Percentiles rank a stretch among this genome's conserved stretches.
Evolutionary conservation across 1,140 invertebrate genomes (phyloP).

Genomic region (Drosophila sucinea): DNA sequence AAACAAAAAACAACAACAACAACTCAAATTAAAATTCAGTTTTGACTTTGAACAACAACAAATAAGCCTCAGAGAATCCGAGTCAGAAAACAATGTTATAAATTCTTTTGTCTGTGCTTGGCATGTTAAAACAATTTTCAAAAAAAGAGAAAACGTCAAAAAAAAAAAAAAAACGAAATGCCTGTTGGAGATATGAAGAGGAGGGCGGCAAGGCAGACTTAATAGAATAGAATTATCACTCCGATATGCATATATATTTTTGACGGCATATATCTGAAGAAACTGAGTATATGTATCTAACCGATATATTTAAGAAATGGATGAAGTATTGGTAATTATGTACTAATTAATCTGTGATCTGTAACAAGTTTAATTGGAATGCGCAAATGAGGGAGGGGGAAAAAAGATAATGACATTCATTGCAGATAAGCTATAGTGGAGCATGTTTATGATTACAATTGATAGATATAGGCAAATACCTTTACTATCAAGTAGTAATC

Average conservation of each 20-base stretch:
- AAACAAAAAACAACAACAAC: conserved; percentile 47
- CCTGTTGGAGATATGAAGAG: not conserved
- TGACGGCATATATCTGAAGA: too few relatives aligned
- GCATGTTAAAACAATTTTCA: conserved; percentile 70
- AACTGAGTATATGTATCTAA: too few relatives aligned
- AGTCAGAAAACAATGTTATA: conserved; percentile 65
- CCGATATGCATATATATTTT: too few relatives aligned
- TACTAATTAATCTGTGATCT: too few relatives aligned
- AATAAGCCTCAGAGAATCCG: conserved; percentile 36
- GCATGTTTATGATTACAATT: too few relatives aligned
- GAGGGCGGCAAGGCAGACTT: not conserved
- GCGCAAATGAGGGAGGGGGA: too few relatives aligned
- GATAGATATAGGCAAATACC: too few relatives aligned
- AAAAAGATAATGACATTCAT: too few relatives aligned
- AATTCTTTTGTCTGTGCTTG: conserved; percentile 76
- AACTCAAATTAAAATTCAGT: conserved; percentile 70
- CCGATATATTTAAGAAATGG: too few relatives aligned
- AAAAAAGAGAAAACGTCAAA: conserved; percentile 52
- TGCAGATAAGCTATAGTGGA: too few relatives aligned
- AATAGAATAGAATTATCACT: not conserved
- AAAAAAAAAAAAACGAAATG: conserved; percentile 18
- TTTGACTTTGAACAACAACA: conserved; percentile 46
- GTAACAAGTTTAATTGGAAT: too few relatives aligned
- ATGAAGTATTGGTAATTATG: too few relatives aligned
- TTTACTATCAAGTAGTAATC: not conserved